These are phyloP conservation scores for Plebejus anna DNA, from an alignment of 2,888 invertebrate species.

Conservation along the genomic window DNA sequence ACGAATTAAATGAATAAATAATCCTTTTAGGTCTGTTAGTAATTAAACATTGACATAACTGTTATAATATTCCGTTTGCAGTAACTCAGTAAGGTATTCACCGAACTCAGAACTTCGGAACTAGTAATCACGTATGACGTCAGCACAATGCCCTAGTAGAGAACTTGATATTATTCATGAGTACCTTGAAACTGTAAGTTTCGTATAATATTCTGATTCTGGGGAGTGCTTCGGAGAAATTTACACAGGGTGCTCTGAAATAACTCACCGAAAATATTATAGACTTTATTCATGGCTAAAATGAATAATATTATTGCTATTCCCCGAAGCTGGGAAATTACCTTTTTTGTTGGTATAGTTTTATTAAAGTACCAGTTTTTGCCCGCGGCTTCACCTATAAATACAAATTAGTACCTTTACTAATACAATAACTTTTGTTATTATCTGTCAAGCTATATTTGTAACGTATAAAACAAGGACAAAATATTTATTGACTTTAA, in stretches of 20 bases:
- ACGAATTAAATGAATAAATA: too few relatives aligned
- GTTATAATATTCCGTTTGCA: neutral
- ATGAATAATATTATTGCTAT: neutral
- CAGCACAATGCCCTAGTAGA: constrained; percentile 11
- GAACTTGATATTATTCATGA: constrained; percentile 24
- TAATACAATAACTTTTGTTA: too few relatives aligned
- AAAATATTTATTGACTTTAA: too few relatives aligned
- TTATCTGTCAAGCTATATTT: too few relatives aligned
- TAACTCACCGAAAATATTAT: neutral
- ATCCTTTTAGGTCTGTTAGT: neutral
- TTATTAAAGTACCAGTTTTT: neutral
- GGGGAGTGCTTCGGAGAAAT: neutral
- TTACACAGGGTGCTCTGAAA: neutral
- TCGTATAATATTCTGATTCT: constrained; percentile 22
- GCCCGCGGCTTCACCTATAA: neutral
- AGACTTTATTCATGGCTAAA: neutral
- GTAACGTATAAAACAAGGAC: too few relatives aligned
- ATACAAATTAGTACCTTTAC: neutral
- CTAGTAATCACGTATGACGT: constrained; percentile 17
- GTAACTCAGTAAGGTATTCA: neutral
- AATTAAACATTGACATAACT: neutral
- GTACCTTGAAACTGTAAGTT: constrained; percentile 15
- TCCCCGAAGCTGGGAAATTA: neutral
- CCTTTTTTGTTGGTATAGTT: neutral
- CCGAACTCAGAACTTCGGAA: neutral